Evolutionary conservation across 2,113 vertebrate genomes (phyloP), one percentile per base, ranked within the genome.

Genomic region (Dendropsophus ebraccatus): DNA sequence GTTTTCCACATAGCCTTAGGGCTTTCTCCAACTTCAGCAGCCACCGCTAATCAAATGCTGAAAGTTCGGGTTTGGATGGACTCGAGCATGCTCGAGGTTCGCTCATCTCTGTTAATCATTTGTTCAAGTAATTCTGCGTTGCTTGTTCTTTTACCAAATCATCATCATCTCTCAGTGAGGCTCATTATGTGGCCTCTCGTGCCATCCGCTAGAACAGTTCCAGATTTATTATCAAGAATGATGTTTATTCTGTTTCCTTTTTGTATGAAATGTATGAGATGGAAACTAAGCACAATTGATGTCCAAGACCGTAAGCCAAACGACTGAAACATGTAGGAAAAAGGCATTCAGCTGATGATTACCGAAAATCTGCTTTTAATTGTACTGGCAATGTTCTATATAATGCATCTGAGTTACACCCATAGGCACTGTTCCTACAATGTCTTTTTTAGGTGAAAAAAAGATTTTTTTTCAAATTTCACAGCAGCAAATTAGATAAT

Each of bases 281-380:
- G 19, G 30, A n/a, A 45, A 75, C 35, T 16, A 75, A 16, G 6
- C 13, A 0, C 45, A 25, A 47, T 13, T 75, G 16, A 6, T 32
- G 62, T 25, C 62, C 62, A 50, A 50, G 45, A 16, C n/a, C 7
- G 16, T 28, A 5, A 49, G 23, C 73, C 73, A 75, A 47, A 74
- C 1, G 23, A 23, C 23, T 74, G 72, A 74, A 47, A 28, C 9
- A 13, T 8, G 72, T 75, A 45, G 45, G 45, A 49, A 14, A 47
- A 75, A 17, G 28, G 47, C 45, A 28, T 30, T 45, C 23, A 23
- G 35, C 73, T 16, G 47, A 75, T 50, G 12, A 50, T 50, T 25
- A 75, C 73, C 28, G 12, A 28, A 49, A 50, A 75, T 75, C 73
- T 75, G 73, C 12, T 75, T 75, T 30, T 75, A 25, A 50, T 75